Evolutionary conservation across 2,888 invertebrate genomes (phyloP).

Genomic region (Agrochola macilenta): DNA sequence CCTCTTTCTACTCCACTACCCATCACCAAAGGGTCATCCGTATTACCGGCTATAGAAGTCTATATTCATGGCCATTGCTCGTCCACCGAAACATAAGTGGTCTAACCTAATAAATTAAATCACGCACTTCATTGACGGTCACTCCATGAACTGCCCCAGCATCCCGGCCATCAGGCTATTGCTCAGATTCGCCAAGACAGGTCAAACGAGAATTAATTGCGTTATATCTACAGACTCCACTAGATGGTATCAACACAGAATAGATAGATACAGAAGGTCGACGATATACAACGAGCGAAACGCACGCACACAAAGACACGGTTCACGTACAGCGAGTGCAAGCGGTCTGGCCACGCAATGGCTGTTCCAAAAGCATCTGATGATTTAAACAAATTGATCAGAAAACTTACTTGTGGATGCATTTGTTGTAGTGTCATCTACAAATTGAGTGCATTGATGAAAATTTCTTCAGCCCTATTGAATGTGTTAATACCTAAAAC

Average conservation of each 20-base stretch:
- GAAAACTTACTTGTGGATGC: neutral
- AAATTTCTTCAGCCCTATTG: neutral
- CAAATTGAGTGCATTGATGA: neutral
- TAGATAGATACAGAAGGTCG: slow-evolving; percentile 13
- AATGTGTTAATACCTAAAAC: neutral
- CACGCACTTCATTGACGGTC: slow-evolving; percentile 54
- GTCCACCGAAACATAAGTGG: slow-evolving; percentile 31
- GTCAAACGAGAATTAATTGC: slow-evolving; percentile 50
- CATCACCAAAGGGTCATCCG: slow-evolving; percentile 36
- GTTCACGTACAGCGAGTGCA: neutral
- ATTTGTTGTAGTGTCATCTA: neutral
- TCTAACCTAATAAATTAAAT: slow-evolving; percentile 57
- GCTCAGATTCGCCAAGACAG: slow-evolving; percentile 43
- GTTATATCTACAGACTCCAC: slow-evolving; percentile 32
- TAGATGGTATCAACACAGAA: slow-evolving; percentile 21
- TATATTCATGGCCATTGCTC: slow-evolving; percentile 27
- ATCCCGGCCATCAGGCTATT: slow-evolving; percentile 27
- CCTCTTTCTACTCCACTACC: slow-evolving; percentile 14
- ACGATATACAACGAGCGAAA: too few species aligned
- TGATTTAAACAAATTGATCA: neutral
- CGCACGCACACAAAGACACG: too few species aligned
- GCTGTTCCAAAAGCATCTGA: too few species aligned
- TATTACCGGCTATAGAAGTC: slow-evolving; percentile 27
- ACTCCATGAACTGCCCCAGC: slow-evolving; percentile 18
- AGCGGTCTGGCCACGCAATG: neutral